Conservation (phyloP, 2,888 invertebrate genomes). For the Erebia palarica region DNA sequence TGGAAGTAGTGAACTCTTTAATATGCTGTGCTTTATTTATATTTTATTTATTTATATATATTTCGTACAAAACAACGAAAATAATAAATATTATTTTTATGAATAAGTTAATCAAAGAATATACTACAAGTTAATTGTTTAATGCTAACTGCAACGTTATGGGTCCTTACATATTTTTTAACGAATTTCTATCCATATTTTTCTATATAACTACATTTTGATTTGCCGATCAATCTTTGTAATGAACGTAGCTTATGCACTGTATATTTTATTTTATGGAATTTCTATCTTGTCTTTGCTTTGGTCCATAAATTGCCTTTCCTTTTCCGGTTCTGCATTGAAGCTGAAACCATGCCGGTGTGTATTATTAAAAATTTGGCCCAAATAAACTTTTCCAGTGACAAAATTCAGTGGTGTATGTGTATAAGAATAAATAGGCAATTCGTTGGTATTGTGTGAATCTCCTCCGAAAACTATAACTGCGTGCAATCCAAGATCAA, state of each 20-base stretch:
- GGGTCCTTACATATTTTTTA: no score
- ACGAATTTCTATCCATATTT: not conserved
- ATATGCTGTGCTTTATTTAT: no score
- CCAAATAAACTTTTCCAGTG: slow-evolving; percentile 49
- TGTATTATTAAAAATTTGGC: slow-evolving; percentile 66
- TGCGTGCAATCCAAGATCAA: slow-evolving; percentile 59
- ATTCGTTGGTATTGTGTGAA: slow-evolving; percentile 24
- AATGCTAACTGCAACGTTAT: no score
- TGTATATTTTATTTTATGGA: slow-evolving; percentile 33
- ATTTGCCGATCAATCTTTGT: no score
- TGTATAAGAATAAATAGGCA: slow-evolving; percentile 40
- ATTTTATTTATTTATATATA: no score
- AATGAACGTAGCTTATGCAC: slow-evolving; percentile 30
- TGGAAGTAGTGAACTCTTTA: no score
- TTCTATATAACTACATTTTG: not conserved
- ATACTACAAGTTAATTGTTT: no score
- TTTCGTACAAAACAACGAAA: no score
- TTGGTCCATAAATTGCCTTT: slow-evolving; percentile 63
- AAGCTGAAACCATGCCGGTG: slow-evolving; percentile 83
- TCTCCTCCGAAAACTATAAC: slow-evolving; percentile 26
- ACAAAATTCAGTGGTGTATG: slow-evolving; percentile 51
- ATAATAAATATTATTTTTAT: no score
- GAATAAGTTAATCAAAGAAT: no score
- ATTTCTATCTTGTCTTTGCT: slow-evolving; percentile 58
- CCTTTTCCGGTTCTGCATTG: slow-evolving; percentile 83